phyloP scores from a whole-genome alignment of 2,113 vertebrate species.

The Ochotona curzoniae region DNA sequence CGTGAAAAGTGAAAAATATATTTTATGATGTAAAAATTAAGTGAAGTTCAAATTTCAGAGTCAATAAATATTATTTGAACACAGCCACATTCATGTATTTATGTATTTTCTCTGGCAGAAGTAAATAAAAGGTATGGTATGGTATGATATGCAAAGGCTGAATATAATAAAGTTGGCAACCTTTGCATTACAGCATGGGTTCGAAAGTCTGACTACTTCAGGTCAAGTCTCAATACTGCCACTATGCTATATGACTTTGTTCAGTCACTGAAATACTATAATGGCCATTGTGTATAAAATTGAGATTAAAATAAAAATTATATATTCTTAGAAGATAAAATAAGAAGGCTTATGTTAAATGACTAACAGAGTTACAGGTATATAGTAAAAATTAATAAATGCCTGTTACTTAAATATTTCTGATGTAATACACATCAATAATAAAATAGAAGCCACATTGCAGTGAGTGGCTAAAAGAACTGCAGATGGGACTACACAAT shows the following conservation, averaged over 20 bases:
- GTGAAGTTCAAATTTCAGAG: conserved; percentile 19
- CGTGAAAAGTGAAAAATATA: conserved; percentile 18
- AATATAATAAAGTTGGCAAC: not conserved
- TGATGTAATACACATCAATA: conserved; percentile 8
- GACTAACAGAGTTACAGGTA: not conserved
- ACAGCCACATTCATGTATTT: conserved; percentile 29
- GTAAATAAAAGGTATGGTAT: not conserved
- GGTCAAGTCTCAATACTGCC: conserved; percentile 18
- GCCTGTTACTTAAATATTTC: not conserved
- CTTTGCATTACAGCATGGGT: not conserved
- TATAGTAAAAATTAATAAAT: conserved; percentile 20
- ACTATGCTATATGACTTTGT: not conserved
- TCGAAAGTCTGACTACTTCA: not conserved
- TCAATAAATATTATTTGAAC: conserved; percentile 51
- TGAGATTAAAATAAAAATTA: not conserved
- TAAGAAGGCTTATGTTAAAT: not conserved
- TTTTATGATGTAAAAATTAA: conserved; percentile 37
- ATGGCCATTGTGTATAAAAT: not conserved
- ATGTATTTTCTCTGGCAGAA: conserved; percentile 23
- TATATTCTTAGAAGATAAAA: not conserved
- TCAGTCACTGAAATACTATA: conserved; percentile 24
- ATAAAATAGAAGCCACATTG: conserved; percentile 10
- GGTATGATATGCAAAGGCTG: not conserved
- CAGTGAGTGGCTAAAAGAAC: not conserved
- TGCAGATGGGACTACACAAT: not conserved